Base-by-base conservation (phyloP, 2,888 invertebrate species). In the Drosophila merina region DNA sequence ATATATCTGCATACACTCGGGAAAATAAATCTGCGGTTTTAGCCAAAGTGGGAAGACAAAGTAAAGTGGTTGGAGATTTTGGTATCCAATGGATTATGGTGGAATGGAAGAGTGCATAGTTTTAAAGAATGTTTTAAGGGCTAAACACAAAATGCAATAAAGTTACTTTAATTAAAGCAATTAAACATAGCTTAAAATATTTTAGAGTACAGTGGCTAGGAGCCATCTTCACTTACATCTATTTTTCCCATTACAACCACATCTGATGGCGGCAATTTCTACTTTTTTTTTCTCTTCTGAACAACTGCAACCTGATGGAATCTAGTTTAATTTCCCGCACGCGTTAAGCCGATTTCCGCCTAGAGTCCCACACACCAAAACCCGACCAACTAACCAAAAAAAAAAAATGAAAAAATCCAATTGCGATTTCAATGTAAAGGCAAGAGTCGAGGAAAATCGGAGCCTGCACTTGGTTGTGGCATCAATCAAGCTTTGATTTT, bases 401-500 rank as follows among this genome's bases (percentile, higher is more conserved):
- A 28, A 26, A 30, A n/a, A 49, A 20, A 14, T 14, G 14, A 1
- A 4, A 30, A 4, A 47, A 8, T 30, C 36, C 44, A 52, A 54
- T 47, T 67, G 67, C 55, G 36, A 54, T 67, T 64, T 64, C 55
- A 66, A 52, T 51, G 51, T 33, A 12, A 26, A 12, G 42, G 4
- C 50, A 12, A 33, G 12, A 28, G 47, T 10, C 14, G 36, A 10
- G 26, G 69, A 48, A 68, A 68, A 57, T 68, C 57, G 14, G 40
- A 26, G 36, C 26, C 51, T 28, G 52, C 52, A 52, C 52, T 40
- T 28, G 56, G 79, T 82, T 80, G 86, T 80, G 75, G 88, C 88
- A 84, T 88, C 88, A 86, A 84, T 84, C 84, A 84, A 81, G 87
- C 73, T 77, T 82, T 88, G 86, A 83, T 86, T 85, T 86, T 86